Evolutionary conservation across 2,888 invertebrate genomes (phyloP).

Genomic region (Caenorhabditis afra): DNA sequence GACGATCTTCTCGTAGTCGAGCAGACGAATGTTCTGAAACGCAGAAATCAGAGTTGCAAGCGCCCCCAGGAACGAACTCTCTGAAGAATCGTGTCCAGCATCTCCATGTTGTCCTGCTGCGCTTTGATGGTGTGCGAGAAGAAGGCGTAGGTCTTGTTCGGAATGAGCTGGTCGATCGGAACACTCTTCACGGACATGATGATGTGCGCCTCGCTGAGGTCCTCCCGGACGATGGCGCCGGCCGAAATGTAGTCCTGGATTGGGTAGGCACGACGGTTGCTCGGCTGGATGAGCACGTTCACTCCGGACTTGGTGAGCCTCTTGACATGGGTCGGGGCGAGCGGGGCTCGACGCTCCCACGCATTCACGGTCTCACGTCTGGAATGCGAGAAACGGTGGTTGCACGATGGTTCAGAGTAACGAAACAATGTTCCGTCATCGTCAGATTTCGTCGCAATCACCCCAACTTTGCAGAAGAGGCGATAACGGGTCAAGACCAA

Average conservation of each 20-base stretch:
- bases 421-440: neutral
- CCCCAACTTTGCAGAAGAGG: too few species aligned
- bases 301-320: constrained; percentile 91
- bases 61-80: constrained; percentile 82
- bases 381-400: constrained; percentile 8
- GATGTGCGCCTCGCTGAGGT: constrained; percentile 94
- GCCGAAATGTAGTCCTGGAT: constrained; percentile 95
- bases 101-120: constrained; percentile 97
- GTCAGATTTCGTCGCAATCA: too few species aligned
- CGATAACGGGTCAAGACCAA: too few species aligned
- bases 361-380: constrained; percentile 83
- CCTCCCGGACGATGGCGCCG: constrained; percentile 94
- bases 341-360: constrained; percentile 89
- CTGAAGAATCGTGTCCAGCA: constrained; percentile 94
- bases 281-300: constrained; percentile 97
- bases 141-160: constrained; percentile 97
- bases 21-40: constrained; percentile 90
- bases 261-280: constrained; percentile 96
- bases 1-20: constrained; percentile 97
- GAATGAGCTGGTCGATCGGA: constrained; percentile 89
- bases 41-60: neutral
- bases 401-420: neutral
- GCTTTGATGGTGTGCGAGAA: constrained; percentile 99
- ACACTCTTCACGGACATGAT: constrained; percentile 95
- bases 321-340: constrained; percentile 92